These are phyloP conservation scores for Ischnura elegans DNA, from an alignment of 2,888 invertebrate species.

Conservation along the genomic window DNA sequence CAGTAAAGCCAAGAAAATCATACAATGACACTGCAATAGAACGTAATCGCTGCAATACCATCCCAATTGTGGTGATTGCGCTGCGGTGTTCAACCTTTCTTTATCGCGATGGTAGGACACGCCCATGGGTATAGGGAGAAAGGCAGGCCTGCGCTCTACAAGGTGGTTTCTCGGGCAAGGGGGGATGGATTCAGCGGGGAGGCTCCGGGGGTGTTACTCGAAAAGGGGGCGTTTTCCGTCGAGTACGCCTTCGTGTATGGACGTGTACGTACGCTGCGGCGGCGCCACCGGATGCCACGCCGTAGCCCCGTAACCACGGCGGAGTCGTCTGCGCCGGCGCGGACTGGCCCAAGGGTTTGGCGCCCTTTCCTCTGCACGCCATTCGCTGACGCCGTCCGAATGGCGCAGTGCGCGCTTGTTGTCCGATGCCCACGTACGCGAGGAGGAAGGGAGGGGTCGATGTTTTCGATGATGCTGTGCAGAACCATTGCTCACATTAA, in stretches of 20 bases:
- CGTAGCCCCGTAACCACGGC: background rate
- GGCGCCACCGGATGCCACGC: background rate
- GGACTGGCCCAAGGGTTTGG: background rate
- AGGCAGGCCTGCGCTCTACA: background rate
- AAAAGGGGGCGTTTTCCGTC: conserved; percentile 12
- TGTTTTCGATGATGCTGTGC: background rate
- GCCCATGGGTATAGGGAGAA: background rate
- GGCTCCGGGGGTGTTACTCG: background rate
- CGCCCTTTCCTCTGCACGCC: background rate
- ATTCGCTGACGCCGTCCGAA: background rate
- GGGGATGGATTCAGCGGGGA: background rate
- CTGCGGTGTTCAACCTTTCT: background rate
- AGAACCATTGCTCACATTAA: background rate
- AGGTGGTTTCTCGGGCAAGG: background rate
- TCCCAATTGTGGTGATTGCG: no score
- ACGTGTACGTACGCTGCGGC: conserved; percentile 12
- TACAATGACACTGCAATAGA: no score
- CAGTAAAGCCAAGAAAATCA: no score
- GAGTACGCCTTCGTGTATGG: background rate
- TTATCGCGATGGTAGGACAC: background rate
- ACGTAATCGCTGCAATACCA: no score
- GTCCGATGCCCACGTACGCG: background rate
- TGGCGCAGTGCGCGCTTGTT: conserved; percentile 21
- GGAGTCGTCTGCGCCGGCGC: background rate
- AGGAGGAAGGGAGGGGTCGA: no score